Base-by-base conservation (phyloP, 1,140 invertebrate species). In the Calephelis nemesis region DNA sequence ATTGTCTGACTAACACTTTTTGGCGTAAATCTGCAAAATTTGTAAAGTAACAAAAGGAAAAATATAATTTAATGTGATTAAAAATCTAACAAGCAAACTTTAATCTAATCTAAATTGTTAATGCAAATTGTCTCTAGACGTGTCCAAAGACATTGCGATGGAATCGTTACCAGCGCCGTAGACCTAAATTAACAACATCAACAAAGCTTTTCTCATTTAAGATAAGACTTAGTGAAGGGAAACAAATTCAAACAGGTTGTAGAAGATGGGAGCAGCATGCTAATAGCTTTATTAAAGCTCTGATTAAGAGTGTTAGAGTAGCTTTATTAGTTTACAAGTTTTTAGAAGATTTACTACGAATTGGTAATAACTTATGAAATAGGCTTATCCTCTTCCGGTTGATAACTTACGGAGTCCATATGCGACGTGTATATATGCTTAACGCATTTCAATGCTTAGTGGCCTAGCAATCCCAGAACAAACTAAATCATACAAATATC, bases 121-220 rank as follows among this genome's bases (percentile, higher is more conserved):
- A 39, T 58, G 54, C 39, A 58, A 58, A 58, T 54, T 58, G 54
- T 11, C 54, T 58, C 7, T 30, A 58, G 30, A 12, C 54, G 54
- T 69, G 19, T 52, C 11, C 54, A 52, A n/a, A 60, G 68, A 68
- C 60, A 76, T 74, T 74, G 81, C 77, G 83, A 84, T 85, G 76
- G 84, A 84, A 83, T 81, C 79, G 76, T 84, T 84, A 81, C 82
- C 72, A 72, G 72, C 70, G 63, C 69, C 67, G 65, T 72, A 74
- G 70, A 73, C 76, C 84, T 83, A 84, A 85, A 81, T 85, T 84
- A 85, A 85, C 77, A 74, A 82, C 78, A 82, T 88, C 85, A 85
- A 84, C 85, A 79, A 84, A 84, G 82, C 82, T 86, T 75, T 75
- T 82, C 76, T 85, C 82, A 83, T 87, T 84, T 75, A 76, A 82